Base-by-base conservation (phyloP, 1,140 invertebrate genomes). In the Ceratina australensis region DNA sequence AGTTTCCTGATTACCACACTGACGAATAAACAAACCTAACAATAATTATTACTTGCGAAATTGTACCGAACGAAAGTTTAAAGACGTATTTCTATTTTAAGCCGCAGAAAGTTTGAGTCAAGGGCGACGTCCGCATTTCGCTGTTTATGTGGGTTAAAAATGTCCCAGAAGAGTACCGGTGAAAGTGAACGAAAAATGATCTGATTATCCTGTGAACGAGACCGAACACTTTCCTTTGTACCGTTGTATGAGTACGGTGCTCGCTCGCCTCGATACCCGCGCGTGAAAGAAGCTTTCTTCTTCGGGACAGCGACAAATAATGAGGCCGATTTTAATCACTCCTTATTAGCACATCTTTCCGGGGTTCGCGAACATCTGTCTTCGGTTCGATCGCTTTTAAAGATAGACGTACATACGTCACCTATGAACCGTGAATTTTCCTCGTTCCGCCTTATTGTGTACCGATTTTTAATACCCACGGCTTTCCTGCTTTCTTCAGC, bases 151-250 rank as follows among this genome's bases (percentile, higher is more conserved):
- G 8, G 0, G 0, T 26, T 15, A 13, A n/a, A 28, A 15, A 3
- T 22, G 33, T 3, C 42, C 2, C 47, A 42, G 63, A 16, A 68
- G 26, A 26, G 24, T 68, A 79, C 77, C 57, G 79, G 87, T 88
- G 87, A 89, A 89, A 89, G 87, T 67, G 75, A 82, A 72, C 66
- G 78, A 80, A 83, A 86, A 82, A 87, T 87, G 85, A 84, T 80
- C 82, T 81, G 86, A 85, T 87, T 85, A 87, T 85, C 60, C 66
- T 59, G 74, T 49, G 73, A 77, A 77, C 78, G 78, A 87, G 76
- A 72, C 81, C 80, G 49, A 76, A 73, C 60, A 78, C 78, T 86
- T 82, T 82, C 82, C 64, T 81, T 81, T 74, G 22, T 47, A 60
- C 57, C 64, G 56, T 61, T 47, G 59, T 60, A 24, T 69, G 60